Conservation (phyloP, 2,113 vertebrate species). For the Ailuropoda melanoleuca region DNA sequence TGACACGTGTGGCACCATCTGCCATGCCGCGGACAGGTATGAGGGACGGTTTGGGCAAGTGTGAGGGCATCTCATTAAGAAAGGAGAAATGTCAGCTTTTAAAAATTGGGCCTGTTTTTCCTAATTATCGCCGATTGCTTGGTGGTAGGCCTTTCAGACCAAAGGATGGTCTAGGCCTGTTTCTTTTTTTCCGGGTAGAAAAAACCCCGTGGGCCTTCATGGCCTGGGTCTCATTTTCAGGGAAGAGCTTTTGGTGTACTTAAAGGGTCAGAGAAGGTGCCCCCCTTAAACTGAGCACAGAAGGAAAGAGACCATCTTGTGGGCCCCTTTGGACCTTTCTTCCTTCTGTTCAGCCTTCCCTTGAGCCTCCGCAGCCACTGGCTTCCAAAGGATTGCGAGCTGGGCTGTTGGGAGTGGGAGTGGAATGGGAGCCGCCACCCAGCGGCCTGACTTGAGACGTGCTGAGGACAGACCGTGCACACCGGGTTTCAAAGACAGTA, state of each 20-base stretch:
- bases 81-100: neutral
- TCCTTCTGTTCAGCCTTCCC: neutral
- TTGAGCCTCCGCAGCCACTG: neutral
- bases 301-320: neutral
- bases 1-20: slow-evolving; percentile 96
- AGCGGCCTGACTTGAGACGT: neutral
- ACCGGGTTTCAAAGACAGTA: neutral
- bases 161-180: neutral
- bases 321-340: neutral
- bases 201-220: neutral
- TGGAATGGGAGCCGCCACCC: neutral
- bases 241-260: neutral
- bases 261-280: neutral
- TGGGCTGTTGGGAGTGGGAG: accelerated
- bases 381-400: neutral
- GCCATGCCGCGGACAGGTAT: slow-evolving; percentile 95
- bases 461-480: neutral
- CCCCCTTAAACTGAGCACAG: neutral
- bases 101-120: neutral
- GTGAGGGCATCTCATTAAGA: neutral
- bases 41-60: slow-evolving; percentile 44
- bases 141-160: neutral
- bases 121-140: neutral
- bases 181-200: neutral
- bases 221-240: neutral